phyloP scores from a whole-genome alignment of 2,113 vertebrate species.

The Aphelocoma coerulescens region DNA sequence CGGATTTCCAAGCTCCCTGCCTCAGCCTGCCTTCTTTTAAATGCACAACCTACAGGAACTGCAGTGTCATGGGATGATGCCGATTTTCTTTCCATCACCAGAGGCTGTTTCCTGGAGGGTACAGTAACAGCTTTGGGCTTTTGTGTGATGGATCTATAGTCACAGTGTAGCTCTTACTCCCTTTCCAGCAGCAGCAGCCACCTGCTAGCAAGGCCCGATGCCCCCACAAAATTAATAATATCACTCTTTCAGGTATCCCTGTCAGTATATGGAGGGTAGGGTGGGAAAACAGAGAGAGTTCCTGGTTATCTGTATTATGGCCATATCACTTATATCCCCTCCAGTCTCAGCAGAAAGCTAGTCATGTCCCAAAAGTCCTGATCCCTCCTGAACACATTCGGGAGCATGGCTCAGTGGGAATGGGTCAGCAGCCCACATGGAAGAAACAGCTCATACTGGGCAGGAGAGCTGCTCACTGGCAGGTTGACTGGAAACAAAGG shows the following conservation, averaged over 20 bases:
- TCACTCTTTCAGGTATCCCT: not conserved
- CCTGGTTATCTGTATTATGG: not conserved
- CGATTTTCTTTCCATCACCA: not conserved
- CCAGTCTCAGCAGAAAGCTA: not conserved
- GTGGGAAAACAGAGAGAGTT: not conserved
- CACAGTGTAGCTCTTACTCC: not conserved
- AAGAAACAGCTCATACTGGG: not conserved
- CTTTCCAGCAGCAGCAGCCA: not conserved
- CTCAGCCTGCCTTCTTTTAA: not conserved
- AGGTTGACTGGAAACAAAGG: not conserved
- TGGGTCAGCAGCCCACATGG: not conserved
- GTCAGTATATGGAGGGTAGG: not conserved
- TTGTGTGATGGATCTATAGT: not conserved
- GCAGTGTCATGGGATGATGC: not conserved
- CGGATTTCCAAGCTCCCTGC: slow-evolving; percentile 31
- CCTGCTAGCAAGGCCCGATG: not conserved
- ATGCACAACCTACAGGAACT: not conserved
- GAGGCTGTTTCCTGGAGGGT: not conserved
- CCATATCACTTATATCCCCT: not conserved
- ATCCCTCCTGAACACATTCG: not conserved
- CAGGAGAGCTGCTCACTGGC: not conserved
- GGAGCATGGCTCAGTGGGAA: not conserved
- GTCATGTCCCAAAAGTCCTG: not conserved
- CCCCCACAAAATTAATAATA: not conserved
- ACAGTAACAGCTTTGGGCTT: not conserved